Evolutionary conservation across 1,140 invertebrate genomes (phyloP).

Genomic region (Rhyzopertha dominica): DNA sequence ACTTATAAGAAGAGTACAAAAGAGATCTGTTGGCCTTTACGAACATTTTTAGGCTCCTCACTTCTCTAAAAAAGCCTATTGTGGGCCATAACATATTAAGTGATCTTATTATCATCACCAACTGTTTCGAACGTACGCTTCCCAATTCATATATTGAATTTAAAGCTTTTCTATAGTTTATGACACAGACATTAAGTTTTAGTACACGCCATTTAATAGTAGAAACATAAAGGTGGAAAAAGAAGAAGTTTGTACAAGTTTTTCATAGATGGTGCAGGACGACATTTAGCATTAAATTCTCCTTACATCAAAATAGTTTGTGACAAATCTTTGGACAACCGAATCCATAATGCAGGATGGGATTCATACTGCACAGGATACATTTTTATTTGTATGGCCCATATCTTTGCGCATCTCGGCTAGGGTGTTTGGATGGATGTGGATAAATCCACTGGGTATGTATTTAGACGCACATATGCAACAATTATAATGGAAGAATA

Average conservation of each 20-base stretch:
- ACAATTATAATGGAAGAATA: no score
- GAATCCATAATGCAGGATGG: conserved; percentile 65
- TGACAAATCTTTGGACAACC: conserved; percentile 19
- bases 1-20: conserved; percentile 49
- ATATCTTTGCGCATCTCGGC: conserved; percentile 46
- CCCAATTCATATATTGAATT: conserved; percentile 62
- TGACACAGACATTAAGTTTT: conserved; percentile 67
- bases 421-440: no score
- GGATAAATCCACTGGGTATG: no score
- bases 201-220: conserved; percentile 47
- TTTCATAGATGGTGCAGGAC: conserved; percentile 49
- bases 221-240: conserved; percentile 51
- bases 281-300: conserved; percentile 36
- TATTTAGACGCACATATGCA: no score
- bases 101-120: conserved; percentile 66
- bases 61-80: conserved; percentile 59
- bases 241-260: conserved; percentile 53
- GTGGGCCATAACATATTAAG: conserved; percentile 70
- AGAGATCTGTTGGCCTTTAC: conserved; percentile 60
- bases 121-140: conserved; percentile 65
- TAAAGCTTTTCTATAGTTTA: conserved; percentile 60
- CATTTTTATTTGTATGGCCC: conserved; percentile 55
- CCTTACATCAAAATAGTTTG: conserved; percentile 45
- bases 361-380: conserved; percentile 69
- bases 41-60: conserved; percentile 58